These are phyloP conservation scores for Enteromius thamalakanensis DNA, from an alignment of 2,797 vertebrate genomes.

Conservation along the genomic window DNA sequence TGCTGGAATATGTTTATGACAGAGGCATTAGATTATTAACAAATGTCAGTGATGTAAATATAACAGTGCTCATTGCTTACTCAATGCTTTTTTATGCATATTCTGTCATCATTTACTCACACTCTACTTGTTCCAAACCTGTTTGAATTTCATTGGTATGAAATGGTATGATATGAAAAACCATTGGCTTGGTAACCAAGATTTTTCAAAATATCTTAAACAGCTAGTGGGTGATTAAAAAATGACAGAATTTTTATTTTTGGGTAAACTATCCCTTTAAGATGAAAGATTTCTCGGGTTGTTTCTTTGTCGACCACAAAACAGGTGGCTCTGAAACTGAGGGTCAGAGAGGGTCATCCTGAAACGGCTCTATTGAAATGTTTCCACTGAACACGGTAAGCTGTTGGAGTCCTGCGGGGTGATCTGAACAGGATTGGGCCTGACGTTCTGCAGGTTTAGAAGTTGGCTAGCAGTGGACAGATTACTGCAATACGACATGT, in stretches of 20 bases:
- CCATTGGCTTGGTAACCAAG: background rate
- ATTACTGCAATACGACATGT: slow-evolving; percentile 61
- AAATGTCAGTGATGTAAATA: background rate
- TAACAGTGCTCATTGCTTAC: background rate
- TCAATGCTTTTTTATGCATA: background rate
- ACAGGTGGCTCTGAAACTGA: slow-evolving; percentile 57
- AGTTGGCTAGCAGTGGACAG: slow-evolving; percentile 53
- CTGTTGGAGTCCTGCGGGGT: slow-evolving; percentile 51
- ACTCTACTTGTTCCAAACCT: background rate
- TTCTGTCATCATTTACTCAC: background rate
- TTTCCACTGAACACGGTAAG: slow-evolving; percentile 51
- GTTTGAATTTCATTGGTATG: background rate
- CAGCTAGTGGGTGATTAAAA: background rate
- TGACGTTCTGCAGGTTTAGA: slow-evolving; percentile 59
- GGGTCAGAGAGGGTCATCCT: slow-evolving; percentile 31
- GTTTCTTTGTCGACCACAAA: slow-evolving; percentile 22
- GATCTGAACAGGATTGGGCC: slow-evolving; percentile 52
- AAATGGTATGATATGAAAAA: background rate
- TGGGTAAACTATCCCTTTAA: background rate
- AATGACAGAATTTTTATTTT: background rate
- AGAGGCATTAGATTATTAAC: slow-evolving; percentile 4
- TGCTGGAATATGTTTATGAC: slow-evolving; percentile 9
- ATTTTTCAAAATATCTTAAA: background rate
- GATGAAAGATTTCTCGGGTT: background rate
- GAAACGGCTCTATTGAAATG: slow-evolving; percentile 50